Conservation (phyloP, 2,113 vertebrate genomes). For the Peromyscus polionotus region DNA sequence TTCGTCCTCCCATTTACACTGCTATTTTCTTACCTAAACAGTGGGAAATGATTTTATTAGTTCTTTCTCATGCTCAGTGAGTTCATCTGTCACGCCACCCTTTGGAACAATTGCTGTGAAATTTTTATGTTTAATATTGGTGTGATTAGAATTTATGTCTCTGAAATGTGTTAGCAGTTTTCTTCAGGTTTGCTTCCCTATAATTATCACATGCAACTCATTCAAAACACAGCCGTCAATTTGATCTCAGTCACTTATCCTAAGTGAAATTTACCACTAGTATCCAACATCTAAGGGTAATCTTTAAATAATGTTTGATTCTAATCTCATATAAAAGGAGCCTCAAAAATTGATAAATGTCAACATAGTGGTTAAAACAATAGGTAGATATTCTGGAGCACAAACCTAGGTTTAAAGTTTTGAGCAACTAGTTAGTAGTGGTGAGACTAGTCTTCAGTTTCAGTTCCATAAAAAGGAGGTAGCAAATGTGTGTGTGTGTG, state of each 20-base stretch:
- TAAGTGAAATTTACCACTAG: not conserved
- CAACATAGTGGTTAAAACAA: constrained; percentile 19
- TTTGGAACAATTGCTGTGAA: constrained; percentile 49
- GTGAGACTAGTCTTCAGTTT: not conserved
- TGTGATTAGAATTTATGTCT: constrained; percentile 12
- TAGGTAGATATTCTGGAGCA: not conserved
- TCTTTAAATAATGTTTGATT: not conserved
- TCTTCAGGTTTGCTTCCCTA: not conserved
- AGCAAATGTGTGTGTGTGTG: not conserved
- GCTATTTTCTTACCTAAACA: not conserved
- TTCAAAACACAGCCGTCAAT: not conserved
- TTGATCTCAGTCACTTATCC: not conserved
- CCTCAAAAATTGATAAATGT: not conserved
- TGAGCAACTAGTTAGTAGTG: constrained; percentile 15
- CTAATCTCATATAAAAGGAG: not conserved
- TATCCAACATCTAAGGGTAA: not conserved
- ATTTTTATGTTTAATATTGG: constrained; percentile 7
- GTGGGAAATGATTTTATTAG: constrained; percentile 8
- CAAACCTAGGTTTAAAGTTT: constrained; percentile 46
- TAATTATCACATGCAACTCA: not conserved
- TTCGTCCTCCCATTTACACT: not conserved
- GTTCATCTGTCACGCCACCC: not conserved
- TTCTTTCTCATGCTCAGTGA: not conserved
- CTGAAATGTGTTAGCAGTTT: not conserved
- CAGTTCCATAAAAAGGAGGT: constrained; percentile 40